These are phyloP conservation scores for Helicoverpa zea DNA, from an alignment of 1,140 invertebrate species.

Conservation along the genomic window DNA sequence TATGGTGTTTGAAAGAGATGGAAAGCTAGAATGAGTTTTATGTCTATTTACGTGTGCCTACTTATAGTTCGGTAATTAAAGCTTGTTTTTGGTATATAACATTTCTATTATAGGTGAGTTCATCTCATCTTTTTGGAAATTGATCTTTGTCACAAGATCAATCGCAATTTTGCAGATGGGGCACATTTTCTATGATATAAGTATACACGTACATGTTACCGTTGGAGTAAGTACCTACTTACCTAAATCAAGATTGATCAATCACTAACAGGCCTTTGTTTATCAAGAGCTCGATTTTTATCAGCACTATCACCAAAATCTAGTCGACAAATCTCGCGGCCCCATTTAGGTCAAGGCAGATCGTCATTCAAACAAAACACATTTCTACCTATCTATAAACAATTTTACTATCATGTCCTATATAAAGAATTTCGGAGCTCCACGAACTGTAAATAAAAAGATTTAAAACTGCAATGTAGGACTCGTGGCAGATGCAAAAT, in stretches of 20 bases:
- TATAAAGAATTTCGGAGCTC: background rate
- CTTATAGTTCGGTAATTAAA: slow-evolving; percentile 46
- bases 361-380: slow-evolving; percentile 28
- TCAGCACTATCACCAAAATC: slow-evolving; percentile 1
- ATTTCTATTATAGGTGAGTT: slow-evolving; percentile 51
- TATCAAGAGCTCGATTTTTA: slow-evolving; percentile 4
- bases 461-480: slow-evolving; percentile 32
- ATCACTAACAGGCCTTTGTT: background rate
- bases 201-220: too few relatives aligned
- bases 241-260: background rate
- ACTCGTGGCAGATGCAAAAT: slow-evolving; percentile 4
- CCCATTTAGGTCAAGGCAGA: slow-evolving; percentile 36
- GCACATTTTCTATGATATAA: too few relatives aligned
- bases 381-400: background rate
- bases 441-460: slow-evolving; percentile 25
- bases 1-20: slow-evolving; percentile 45
- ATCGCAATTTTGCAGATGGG: too few relatives aligned
- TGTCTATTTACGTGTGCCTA: slow-evolving; percentile 63
- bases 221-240: background rate
- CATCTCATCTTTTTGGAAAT: background rate
- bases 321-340: slow-evolving; percentile 20
- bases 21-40: slow-evolving; percentile 63
- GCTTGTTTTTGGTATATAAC: slow-evolving; percentile 25
- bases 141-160: background rate
- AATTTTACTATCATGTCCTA: slow-evolving; percentile 24